Conservation (phyloP, 1,140 invertebrate genomes). For the Hydropsyche tenuis region DNA sequence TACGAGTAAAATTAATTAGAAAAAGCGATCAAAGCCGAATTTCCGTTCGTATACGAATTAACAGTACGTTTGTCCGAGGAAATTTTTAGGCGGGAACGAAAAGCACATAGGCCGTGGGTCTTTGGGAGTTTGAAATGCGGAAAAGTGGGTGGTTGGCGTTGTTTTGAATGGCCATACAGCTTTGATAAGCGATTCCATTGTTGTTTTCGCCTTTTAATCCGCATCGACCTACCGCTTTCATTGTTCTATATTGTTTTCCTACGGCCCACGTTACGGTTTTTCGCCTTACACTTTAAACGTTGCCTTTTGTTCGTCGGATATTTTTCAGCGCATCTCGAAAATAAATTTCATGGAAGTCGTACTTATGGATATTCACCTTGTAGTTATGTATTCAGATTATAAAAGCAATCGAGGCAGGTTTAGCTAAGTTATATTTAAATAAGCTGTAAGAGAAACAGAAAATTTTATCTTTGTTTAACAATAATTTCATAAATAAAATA, state of each 20-base stretch:
- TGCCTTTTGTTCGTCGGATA: background rate
- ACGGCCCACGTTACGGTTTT: background rate
- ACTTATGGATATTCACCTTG: too few relatives aligned
- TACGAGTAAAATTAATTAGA: too few relatives aligned
- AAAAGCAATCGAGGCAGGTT: too few relatives aligned
- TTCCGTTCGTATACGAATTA: too few relatives aligned
- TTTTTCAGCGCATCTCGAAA: background rate
- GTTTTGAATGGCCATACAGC: background rate
- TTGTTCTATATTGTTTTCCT: constrained; percentile 2
- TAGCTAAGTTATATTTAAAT: too few relatives aligned
- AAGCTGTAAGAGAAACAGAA: too few relatives aligned
- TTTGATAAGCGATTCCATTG: constrained; percentile 15
- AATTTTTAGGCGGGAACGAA: background rate
- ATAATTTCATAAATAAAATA: too few relatives aligned
- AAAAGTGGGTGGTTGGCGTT: background rate
- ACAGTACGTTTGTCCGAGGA: too few relatives aligned
- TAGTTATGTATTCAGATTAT: too few relatives aligned
- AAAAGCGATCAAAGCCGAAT: too few relatives aligned
- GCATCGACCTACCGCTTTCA: constrained; percentile 6
- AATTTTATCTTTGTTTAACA: too few relatives aligned
- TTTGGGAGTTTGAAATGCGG: background rate
- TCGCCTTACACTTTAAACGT: background rate
- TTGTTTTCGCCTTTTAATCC: constrained; percentile 10
- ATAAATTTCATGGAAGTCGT: too few relatives aligned
- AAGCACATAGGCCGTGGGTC: background rate